phyloP scores from a whole-genome alignment of 2,797 vertebrate species.

The Onychomys leucogaster region DNA sequence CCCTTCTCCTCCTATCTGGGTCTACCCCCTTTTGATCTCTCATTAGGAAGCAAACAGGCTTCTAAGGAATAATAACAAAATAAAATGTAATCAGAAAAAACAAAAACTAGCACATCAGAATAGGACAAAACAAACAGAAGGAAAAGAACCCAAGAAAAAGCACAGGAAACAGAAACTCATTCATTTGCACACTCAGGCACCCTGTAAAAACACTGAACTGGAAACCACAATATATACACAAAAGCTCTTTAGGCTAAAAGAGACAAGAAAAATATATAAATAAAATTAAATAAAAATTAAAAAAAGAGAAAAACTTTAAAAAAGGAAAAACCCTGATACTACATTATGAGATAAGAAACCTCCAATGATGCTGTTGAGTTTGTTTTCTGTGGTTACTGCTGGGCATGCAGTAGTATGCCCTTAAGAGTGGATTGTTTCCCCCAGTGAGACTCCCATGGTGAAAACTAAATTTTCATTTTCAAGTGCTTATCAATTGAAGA shows the following conservation, averaged over 20 bases:
- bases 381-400: too few relatives aligned
- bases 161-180: too few relatives aligned
- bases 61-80: neutral
- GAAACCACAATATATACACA: neutral
- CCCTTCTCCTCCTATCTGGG: neutral
- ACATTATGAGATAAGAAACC: neutral
- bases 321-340: neutral
- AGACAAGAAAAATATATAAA: neutral
- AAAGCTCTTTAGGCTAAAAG: neutral
- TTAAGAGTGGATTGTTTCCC: neutral
- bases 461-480: neutral
- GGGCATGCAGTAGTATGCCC: neutral
- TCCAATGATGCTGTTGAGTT: neutral
- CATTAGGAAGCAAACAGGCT: neutral
- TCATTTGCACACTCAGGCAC: neutral
- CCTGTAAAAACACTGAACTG: neutral
- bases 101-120: too few relatives aligned
- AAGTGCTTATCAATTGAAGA: neutral
- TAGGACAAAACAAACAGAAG: neutral
- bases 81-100: neutral
- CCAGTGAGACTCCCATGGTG: neutral
- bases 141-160: neutral
- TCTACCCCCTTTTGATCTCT: neutral
- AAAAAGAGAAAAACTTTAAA: neutral
- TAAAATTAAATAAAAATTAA: neutral